phyloP scores from a whole-genome alignment of 92 coral and sea anemone genomes.

The Zoanthus solanderi region DNA sequence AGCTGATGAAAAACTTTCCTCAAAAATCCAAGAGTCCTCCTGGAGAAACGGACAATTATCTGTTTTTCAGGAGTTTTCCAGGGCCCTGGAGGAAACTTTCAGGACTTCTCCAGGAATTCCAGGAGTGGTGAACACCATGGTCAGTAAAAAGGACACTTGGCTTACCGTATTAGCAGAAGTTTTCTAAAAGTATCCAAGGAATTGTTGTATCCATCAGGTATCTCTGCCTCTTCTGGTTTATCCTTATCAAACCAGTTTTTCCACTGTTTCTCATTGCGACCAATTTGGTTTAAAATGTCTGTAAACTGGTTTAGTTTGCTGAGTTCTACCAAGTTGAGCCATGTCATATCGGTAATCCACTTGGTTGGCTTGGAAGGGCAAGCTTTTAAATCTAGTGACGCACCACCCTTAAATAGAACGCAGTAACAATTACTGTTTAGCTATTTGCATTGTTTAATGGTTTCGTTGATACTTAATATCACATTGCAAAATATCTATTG shows the following conservation, averaged over 20 bases:
- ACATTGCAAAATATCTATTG: too few species aligned
- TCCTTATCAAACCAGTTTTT: constrained; percentile 98
- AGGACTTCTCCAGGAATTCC: too few species aligned
- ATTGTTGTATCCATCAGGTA: constrained; percentile 97
- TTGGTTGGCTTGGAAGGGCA: constrained; percentile 91
- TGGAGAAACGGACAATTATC: too few species aligned
- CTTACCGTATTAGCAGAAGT: constrained; percentile 91
- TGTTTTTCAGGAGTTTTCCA: too few species aligned
- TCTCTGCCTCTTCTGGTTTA: constrained; percentile 94
- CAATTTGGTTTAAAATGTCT: constrained; percentile 93
- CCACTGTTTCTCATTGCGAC: constrained; percentile 99
- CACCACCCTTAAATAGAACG: constrained; percentile 78
- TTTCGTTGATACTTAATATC: not conserved
- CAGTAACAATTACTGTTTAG: not conserved
- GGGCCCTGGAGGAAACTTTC: too few species aligned
- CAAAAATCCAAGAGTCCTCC: too few species aligned
- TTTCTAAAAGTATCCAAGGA: constrained; percentile 95
- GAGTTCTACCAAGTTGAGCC: constrained; percentile 93
- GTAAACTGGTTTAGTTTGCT: constrained; percentile 94
- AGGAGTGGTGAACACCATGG: too few species aligned
- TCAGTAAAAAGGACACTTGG: too few species aligned
- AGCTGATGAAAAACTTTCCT: too few species aligned
- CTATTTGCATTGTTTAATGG: not conserved
- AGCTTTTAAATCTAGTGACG: constrained; percentile 93
- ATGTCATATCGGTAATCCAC: constrained; percentile 97